Evolutionary conservation across 2,113 vertebrate species (phyloP), one percentile per base, ranked within the genome.

Genomic region (Dipodomys spectabilis): DNA sequence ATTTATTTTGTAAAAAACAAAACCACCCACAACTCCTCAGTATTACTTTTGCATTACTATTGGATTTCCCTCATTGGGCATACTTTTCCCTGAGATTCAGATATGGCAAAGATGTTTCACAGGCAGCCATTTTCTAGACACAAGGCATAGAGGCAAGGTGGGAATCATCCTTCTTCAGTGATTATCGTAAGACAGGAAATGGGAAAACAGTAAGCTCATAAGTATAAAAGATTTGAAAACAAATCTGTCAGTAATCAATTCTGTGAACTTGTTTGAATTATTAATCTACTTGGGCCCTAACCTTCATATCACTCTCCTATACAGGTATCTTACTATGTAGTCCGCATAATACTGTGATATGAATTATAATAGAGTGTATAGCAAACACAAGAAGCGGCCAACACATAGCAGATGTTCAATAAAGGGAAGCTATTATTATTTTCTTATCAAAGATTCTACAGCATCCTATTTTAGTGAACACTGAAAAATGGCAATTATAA

Each of bases 401-500:
- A 84, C 60, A 83, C 68, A 44, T 35, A 35, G 28, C 81, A 94
- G 62, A 67, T 83, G 30, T 87, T 92, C 28, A 81, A 22, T 65
- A 81, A 82, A 87, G 15, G 18, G 12, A 6, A 77, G 68, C 12
- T 77, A 16, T 68, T 80, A 91, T 68, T 68, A 78, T 74, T 84
- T 95, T 85, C 27, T 53, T 91, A 39, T 77, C 44, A 69, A 86
- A 82, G 68, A 22, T 83, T 84, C 44, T 72, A 80, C 68, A 49
- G 19, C n/a, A 57, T 49, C 28, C 23, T 82, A 6, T 57, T 86
- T 85, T 57, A 86, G 64, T 82, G 28, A 62, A 72, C 75, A 89
- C 39, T 77, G 68, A 87, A 88, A 95, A 91, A 91, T 84, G 20
- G 44, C 60, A 83, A 71, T 81, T 89, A 84, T 87, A 79, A 93